Conservation (phyloP, 2,888 invertebrate genomes). For the Drosophila subquinaria region DNA sequence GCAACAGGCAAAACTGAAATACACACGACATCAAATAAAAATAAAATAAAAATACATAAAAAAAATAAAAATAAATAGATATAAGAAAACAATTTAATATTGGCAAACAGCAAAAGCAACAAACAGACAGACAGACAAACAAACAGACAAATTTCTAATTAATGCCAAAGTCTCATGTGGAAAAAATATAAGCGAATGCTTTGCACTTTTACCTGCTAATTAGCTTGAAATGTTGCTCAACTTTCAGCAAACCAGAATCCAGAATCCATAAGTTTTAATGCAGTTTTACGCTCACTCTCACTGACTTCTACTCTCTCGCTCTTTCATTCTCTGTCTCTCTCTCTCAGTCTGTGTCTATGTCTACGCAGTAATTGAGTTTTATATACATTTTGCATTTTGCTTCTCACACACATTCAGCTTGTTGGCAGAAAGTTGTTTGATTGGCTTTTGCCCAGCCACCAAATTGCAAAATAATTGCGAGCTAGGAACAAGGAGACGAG, state of each 20-base stretch:
- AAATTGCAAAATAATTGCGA: conserved; percentile 81
- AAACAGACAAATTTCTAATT: conserved; percentile 52
- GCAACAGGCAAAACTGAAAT: conserved; percentile 37
- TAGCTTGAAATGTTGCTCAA: conserved; percentile 51
- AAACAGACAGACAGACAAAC: conserved; percentile 14
- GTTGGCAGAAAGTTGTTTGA: conserved; percentile 74
- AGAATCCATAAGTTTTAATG: conserved; percentile 60
- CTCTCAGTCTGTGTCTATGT: conserved; percentile 33
- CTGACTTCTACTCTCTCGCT: not conserved
- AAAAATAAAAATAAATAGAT: conserved; percentile 23
- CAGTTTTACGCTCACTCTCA: conserved; percentile 37
- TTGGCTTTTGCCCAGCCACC: conserved; percentile 77
- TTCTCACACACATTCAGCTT: conserved; percentile 21
- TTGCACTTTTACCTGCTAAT: conserved; percentile 42
- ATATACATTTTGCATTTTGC: conserved; percentile 76
- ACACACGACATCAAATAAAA: conserved; percentile 46
- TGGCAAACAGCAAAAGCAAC: conserved; percentile 45
- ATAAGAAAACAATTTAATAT: conserved; percentile 55
- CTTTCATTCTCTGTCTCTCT: not conserved
- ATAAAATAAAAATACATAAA: conserved; percentile 6
- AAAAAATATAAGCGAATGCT: conserved; percentile 10
- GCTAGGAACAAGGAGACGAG: not conserved
- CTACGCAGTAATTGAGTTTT: conserved; percentile 67
- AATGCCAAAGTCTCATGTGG: conserved; percentile 36
- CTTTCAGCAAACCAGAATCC: conserved; percentile 22